A percentile compares a stretch with the other conserved stretches of the same genome.
Evolutionary conservation across 2,113 vertebrate species (phyloP).

Genomic region (Scartelaos histophorus): DNA sequence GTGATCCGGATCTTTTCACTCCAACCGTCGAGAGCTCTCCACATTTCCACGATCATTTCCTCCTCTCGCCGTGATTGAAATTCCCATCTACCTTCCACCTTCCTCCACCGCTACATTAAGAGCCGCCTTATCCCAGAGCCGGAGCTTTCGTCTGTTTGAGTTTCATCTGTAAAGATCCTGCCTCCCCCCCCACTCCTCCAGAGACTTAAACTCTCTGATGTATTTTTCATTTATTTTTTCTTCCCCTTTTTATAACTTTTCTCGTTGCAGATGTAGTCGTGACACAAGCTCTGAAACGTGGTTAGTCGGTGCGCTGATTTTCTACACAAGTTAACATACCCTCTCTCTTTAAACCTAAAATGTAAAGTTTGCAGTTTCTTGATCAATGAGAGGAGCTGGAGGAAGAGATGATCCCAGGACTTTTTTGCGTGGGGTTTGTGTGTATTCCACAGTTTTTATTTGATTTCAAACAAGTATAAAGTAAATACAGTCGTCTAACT

Average conservation of each 20-base stretch:
- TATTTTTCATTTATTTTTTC: constrained; percentile 63
- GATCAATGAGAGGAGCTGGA: constrained; percentile 46
- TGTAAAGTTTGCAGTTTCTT: constrained; percentile 29
- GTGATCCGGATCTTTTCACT: constrained; percentile 51
- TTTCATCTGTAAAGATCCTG: constrained; percentile 63
- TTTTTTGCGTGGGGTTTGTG: background rate
- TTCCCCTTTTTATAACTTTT: constrained; percentile 1
- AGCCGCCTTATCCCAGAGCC: constrained; percentile 37
- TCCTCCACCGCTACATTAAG: constrained; percentile 28
- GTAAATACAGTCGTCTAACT: background rate
- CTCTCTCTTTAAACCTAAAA: constrained; percentile 3
- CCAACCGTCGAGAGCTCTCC: constrained; percentile 47
- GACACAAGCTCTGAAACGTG: constrained; percentile 46
- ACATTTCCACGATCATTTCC: constrained; percentile 56
- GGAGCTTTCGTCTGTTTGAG: constrained; percentile 50
- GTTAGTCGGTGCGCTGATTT: constrained; percentile 28
- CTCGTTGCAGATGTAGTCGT: constrained; percentile 36
- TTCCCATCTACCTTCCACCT: constrained; percentile 36
- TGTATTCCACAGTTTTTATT: background rate
- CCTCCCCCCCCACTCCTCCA: constrained; percentile 45
- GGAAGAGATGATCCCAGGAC: constrained; percentile 17
- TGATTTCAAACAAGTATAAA: background rate
- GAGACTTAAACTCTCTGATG: constrained; percentile 70
- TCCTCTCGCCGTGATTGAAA: constrained; percentile 42
- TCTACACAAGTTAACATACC: background rate